These are phyloP conservation scores for Archivesica marissinica DNA, from an alignment of 1,140 invertebrate species.

Conservation along the genomic window DNA sequence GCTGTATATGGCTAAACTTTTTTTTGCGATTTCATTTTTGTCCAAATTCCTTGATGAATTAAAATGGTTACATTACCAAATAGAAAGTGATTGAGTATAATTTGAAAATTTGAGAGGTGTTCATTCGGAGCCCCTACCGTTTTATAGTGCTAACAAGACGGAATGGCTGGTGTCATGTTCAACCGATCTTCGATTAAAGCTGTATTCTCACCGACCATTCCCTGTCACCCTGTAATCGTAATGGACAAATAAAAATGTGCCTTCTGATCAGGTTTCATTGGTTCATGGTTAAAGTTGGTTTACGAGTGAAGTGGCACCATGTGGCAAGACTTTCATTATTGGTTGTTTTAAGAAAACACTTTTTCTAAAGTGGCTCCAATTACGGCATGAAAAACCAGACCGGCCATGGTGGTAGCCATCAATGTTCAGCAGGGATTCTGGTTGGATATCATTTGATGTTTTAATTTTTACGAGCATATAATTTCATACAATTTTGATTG, in stretches of 20 bases:
- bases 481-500: slow-evolving; percentile 42
- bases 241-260: slow-evolving; percentile 6
- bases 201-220: not conserved
- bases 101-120: slow-evolving; percentile 6
- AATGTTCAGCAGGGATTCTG: not conserved
- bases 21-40: not conserved
- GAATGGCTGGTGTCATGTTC: not conserved
- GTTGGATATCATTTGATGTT: slow-evolving; percentile 39
- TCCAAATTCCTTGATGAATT: not conserved
- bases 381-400: not conserved
- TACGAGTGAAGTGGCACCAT: slow-evolving; percentile 6
- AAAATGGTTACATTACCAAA: slow-evolving; percentile 1
- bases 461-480: slow-evolving; percentile 53
- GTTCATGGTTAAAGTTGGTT: not conserved
- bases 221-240: slow-evolving; percentile 6
- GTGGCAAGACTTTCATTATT: slow-evolving; percentile 12
- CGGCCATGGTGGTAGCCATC: slow-evolving; percentile 4
- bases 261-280: not conserved
- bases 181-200: not conserved
- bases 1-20: too few species aligned
- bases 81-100: not conserved
- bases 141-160: slow-evolving; percentile 52
- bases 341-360: slow-evolving; percentile 22
- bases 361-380: slow-evolving; percentile 14
- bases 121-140: slow-evolving; percentile 9